Base-by-base conservation (phyloP, 2,888 invertebrate genomes). In the Cistogaster globosa region DNA sequence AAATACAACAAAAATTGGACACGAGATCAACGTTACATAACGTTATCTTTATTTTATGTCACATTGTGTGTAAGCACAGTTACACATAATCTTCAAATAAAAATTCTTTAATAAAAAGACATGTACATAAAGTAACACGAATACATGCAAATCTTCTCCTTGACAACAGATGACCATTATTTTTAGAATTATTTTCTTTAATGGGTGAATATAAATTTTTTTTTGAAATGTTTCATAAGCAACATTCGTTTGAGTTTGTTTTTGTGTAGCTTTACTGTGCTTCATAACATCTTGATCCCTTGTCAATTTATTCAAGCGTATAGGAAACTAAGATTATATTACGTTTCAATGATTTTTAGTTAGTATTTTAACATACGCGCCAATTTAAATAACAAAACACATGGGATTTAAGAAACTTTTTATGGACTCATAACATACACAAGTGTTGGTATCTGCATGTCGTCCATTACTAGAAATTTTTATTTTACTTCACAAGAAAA, bases 271-370 rank as follows among this genome's bases (percentile, higher is more conserved):
- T 42, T 12, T 12, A 12, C 42, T 42, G 11, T 38, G 7, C 6
- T 2, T 38, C 26, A 38, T 38, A 90, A 89, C 90, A 90, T 89
- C 87, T 90, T 89, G 89, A 90, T 88, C 90, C 90, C 89, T 89
- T 90, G 90, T 91, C 90, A 90, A 90, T 89, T 88, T 88, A 90
- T 87, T 88, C 88, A 86, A 89, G 89, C 89, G 87, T 87, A 88
- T 87, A 63, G 55, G 62, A 55, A 69, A 42, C 45, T 69, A 74
- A 88, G 86, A 88, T 88, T 78, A 62, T 72, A 69, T 74, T 78
- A 78, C 74, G 72, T 68, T 78, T 74, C 55, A 78, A 57, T 74
- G 58, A 75, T 76, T 80, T 80, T 53, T 45, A 9, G 55, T 53
- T 32, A 9, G 55, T 45, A 42, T 42, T 38, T 55, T 4, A 53